phyloP scores from a whole-genome alignment of 2,113 vertebrate species.

The Aviceda subcristata region DNA sequence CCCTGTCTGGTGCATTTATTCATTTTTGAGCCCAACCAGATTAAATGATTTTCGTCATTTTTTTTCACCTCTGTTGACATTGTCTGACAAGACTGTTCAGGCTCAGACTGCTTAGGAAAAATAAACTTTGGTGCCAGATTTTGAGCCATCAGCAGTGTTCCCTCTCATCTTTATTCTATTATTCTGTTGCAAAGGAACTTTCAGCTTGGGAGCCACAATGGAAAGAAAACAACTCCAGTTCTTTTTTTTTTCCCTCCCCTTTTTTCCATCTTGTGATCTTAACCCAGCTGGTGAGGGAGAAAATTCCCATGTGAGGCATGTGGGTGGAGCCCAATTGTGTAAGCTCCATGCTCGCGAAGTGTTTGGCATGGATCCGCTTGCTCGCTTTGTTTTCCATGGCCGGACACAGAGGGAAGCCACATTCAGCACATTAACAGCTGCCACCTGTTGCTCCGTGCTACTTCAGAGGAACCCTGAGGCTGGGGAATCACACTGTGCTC shows the following conservation, averaged over 20 bases:
- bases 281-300: constrained; percentile 48
- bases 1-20: constrained; percentile 59
- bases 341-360: background rate
- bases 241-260: background rate
- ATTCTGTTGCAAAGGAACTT: constrained; percentile 52
- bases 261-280: constrained; percentile 40
- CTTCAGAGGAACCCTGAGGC: background rate
- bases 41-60: constrained; percentile 52
- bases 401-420: constrained; percentile 41
- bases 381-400: constrained; percentile 29
- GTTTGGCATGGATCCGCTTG: constrained; percentile 16
- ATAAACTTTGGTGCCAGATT: constrained; percentile 56
- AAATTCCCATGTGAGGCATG: constrained; percentile 39
- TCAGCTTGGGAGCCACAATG: constrained; percentile 31
- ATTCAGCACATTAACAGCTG: constrained; percentile 20
- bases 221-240: constrained; percentile 17
- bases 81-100: constrained; percentile 55
- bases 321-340: constrained; percentile 47
- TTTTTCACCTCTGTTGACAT: constrained; percentile 57
- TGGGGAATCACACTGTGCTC: background rate
- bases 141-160: constrained; percentile 39
- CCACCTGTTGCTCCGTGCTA: constrained; percentile 48
- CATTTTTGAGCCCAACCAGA: constrained; percentile 40
- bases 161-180: constrained; percentile 61
- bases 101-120: constrained; percentile 41